phyloP scores from a whole-genome alignment of 1,140 invertebrate genomes.

The Trichonephila clavipes region DNA sequence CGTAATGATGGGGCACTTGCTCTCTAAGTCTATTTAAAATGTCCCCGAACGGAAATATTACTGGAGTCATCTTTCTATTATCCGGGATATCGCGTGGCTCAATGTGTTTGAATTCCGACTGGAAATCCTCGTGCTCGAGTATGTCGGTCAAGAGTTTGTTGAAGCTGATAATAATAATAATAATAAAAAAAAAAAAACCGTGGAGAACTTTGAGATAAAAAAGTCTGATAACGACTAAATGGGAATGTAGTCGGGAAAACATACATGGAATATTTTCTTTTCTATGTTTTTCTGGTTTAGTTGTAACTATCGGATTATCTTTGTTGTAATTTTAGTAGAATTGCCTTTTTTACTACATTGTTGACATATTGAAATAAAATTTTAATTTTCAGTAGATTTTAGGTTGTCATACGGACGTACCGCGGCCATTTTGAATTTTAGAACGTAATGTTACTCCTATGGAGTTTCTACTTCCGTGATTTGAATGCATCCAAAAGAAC shows the following conservation, averaged over 20 bases:
- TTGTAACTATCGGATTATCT: neutral
- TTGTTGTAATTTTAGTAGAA: too few relatives aligned
- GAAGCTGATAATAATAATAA: neutral
- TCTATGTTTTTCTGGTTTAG: too few relatives aligned
- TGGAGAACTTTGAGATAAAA: neutral
- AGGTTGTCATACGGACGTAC: too few relatives aligned
- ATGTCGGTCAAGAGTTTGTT: neutral
- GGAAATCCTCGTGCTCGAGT: neutral
- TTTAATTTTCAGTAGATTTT: too few relatives aligned
- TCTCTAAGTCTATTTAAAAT: neutral
- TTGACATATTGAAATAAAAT: too few relatives aligned
- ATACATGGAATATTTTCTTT: neutral
- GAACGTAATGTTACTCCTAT: too few relatives aligned
- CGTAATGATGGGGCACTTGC: neutral
- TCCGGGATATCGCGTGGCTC: neutral
- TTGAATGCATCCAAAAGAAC: too few relatives aligned
- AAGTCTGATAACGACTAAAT: neutral
- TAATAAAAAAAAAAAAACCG: neutral
- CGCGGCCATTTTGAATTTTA: too few relatives aligned
- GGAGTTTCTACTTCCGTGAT: too few relatives aligned
- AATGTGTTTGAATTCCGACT: slow-evolving; percentile 1
- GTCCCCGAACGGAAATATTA: too few relatives aligned
- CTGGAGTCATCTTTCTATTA: neutral
- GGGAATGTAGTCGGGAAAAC: neutral
- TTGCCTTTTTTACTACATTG: too few relatives aligned